Percentiles rank a stretch among this genome's conserved stretches.
These are phyloP conservation scores for Menidia beryllina DNA, from an alignment of 2,113 vertebrate species.

Conservation along the genomic window DNA sequence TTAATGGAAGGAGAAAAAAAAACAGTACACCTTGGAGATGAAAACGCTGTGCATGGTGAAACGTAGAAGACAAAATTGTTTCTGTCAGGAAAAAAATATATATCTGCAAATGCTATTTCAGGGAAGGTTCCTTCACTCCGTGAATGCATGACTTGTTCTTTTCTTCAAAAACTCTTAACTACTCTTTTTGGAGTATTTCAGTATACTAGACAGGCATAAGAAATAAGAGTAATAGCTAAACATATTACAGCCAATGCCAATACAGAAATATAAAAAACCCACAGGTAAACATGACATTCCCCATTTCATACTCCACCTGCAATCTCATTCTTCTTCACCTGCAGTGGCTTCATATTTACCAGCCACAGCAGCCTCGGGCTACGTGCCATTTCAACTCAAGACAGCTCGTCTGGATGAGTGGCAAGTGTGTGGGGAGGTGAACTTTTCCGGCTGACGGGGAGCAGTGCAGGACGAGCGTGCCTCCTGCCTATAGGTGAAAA, in stretches of 20 bases:
- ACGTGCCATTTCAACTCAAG: conserved; percentile 38
- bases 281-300: conserved; percentile 4
- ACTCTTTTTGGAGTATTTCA: conserved; percentile 7
- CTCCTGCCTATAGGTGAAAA: conserved; percentile 42
- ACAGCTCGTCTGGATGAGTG: conserved; percentile 58
- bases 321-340: conserved; percentile 14
- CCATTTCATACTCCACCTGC: not conserved
- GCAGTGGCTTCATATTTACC: conserved; percentile 27
- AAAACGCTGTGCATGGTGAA: conserved; percentile 36
- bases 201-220: not conserved
- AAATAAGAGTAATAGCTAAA: conserved; percentile 7
- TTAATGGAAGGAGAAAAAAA: conserved; percentile 40
- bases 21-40: conserved; percentile 14
- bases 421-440: conserved; percentile 51
- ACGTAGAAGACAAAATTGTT: conserved; percentile 24
- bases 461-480: conserved; percentile 2
- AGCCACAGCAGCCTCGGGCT: conserved; percentile 36
- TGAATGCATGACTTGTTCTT: not conserved
- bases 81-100: conserved; percentile 29
- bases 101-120: not conserved
- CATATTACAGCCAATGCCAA: not conserved
- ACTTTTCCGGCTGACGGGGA: conserved; percentile 42
- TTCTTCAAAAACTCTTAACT: not conserved
- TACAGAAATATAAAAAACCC: conserved; percentile 1
- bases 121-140: conserved; percentile 10